Conservation (phyloP, 1,140 invertebrate genomes). For the Cydia amplana region DNA sequence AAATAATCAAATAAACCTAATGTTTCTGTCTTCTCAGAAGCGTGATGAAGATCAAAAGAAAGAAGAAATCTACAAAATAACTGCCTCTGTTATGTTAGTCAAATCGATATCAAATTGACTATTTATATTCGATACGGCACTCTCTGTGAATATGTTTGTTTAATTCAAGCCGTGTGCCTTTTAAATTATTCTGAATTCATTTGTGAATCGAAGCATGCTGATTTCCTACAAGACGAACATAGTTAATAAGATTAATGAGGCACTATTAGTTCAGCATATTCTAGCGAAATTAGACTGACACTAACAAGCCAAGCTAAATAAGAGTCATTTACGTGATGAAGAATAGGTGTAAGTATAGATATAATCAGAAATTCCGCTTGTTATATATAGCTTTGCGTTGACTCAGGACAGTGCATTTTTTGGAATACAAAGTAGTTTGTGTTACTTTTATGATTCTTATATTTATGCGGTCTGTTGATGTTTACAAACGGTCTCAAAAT, state of each 20-base stretch:
- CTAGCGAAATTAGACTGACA: no score
- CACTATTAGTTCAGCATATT: background rate
- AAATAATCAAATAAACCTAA: background rate
- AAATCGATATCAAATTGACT: background rate
- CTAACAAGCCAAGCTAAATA: no score
- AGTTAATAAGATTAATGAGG: background rate
- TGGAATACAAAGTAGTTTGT: no score
- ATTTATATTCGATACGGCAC: conserved; percentile 17
- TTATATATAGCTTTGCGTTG: no score
- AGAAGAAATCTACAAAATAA: background rate
- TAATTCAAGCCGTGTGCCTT: conserved; percentile 15
- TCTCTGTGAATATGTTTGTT: background rate
- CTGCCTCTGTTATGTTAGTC: background rate
- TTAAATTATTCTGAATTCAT: conserved; percentile 17
- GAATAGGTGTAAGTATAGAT: no score
- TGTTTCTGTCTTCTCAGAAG: background rate
- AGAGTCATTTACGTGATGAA: no score
- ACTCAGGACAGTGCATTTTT: no score
- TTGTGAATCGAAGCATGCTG: background rate
- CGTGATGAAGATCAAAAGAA: background rate
- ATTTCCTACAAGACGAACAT: conserved; percentile 22
- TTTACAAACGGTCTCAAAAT: no score
- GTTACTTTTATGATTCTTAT: no score
- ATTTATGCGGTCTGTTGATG: no score
- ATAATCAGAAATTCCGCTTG: no score